Base-by-base conservation (phyloP, 2,888 invertebrate species). In the Cataglyphis albicans region DNA sequence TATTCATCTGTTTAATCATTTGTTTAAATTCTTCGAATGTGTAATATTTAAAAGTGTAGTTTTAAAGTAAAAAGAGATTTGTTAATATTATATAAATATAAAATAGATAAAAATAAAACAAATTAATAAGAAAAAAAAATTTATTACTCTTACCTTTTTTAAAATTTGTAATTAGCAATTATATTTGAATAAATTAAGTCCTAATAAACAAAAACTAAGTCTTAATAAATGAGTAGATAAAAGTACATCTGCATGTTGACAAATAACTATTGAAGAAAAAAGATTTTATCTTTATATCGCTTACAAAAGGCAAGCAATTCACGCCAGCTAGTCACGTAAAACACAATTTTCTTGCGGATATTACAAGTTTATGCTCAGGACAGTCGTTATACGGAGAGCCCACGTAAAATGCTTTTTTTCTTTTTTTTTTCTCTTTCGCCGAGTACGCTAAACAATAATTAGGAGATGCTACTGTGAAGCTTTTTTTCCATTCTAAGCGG, bases 401-500 rank as follows among this genome's bases (percentile, higher is more conserved):
- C 48, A 59, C 4, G 25, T 35, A 15, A 35, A 52, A 25, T 7
- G 38, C 41, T 25, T 59, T 59, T 80, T 70, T 35, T 18, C 12
- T 1, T 25, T 25, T 25, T 25, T 68, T 80, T 70, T 59, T 25
- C 38, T 68, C 68, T 70, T 59, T 25, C 25, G 10, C 18, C 32
- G 68, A 68, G 44, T 68, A 68, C 12, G 78, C 59, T 68, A 80
- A 80, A 80, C 44, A 70, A 61, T 80, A 80, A 68, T 80, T 80
- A 59, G 61, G 18, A 68, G 59, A 55, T 55, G 35, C 59, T 68
- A 59, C 59, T 59, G 32, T 44, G 44, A 59, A 48, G 61, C 59
- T 80, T 59, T 65, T 76, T 65, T 68, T 41, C 35, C 44, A 55
- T n/a, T 25, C 29, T 41, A 70, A 70, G 57, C 35, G 44, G 59